These are phyloP conservation scores for Subacronicta megacephala DNA, from an alignment of 2,888 invertebrate species.

Conservation along the genomic window DNA sequence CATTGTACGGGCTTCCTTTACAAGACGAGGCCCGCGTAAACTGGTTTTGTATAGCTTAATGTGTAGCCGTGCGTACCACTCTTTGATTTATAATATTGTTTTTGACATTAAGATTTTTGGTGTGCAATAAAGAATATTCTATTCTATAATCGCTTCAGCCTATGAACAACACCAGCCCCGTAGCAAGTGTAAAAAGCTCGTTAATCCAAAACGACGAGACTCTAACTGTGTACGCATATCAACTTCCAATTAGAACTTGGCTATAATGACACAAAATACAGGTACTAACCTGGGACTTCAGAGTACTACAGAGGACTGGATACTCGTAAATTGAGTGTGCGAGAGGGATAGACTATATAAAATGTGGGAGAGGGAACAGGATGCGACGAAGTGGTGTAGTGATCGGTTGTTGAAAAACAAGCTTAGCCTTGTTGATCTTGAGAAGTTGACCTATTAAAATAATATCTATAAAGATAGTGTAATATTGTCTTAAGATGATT, in stretches of 20 bases:
- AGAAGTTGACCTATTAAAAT: not conserved
- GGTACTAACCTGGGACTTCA: slow-evolving; percentile 32
- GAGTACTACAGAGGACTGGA: slow-evolving; percentile 20
- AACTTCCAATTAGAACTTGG: slow-evolving; percentile 83
- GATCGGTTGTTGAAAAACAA: slow-evolving; percentile 34
- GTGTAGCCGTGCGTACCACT: too few species aligned
- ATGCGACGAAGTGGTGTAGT: slow-evolving; percentile 12
- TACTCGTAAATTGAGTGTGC: slow-evolving; percentile 52
- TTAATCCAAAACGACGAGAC: slow-evolving; percentile 78
- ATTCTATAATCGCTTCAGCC: slow-evolving; percentile 51
- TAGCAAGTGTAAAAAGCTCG: slow-evolving; percentile 79
- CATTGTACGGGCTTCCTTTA: too few species aligned
- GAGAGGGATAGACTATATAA: slow-evolving; percentile 26
- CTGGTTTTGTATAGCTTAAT: too few species aligned
- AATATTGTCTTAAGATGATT: too few species aligned
- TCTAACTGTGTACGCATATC: slow-evolving; percentile 85
- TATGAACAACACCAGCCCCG: slow-evolving; percentile 30
- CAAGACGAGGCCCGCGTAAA: too few species aligned
- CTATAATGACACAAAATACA: slow-evolving; percentile 77
- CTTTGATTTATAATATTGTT: too few species aligned
- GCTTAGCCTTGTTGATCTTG: slow-evolving; percentile 1
- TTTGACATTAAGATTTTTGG: too few species aligned
- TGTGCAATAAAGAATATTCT: too few species aligned
- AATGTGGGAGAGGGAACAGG: slow-evolving; percentile 19
- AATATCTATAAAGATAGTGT: not conserved